Base-by-base conservation (phyloP, 1,140 invertebrate species). In the Diorhabda sublineata region DNA sequence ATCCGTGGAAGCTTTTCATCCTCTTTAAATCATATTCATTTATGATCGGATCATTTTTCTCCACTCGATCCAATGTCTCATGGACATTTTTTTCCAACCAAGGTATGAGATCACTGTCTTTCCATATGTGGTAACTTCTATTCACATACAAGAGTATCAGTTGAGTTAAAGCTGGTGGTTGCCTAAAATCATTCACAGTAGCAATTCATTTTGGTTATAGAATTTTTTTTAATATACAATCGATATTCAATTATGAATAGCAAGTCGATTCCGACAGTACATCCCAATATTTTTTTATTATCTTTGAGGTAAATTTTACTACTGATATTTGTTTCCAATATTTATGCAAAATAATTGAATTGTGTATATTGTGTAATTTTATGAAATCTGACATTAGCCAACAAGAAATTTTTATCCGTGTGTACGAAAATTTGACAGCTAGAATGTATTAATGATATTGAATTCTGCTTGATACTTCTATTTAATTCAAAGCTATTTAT, bases 11-110 rank as follows among this genome's bases (percentile, higher is more conserved):
- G 59, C 89, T 77, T 69, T 83, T 81, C 4, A 81, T 78, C 59
- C 91, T 81, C 79, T 90, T 90, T 56, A 81, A 78, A 76, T 85
- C 83, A 78, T 84, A 91, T 62, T 89, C 87, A 64, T 84, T 84
- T 0, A 89, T 81, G 11, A 86, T 76, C 75, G 92, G 88, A 75
- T 93, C 90, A 59, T 82, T 81, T 43, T 77, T 73, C 65, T 92
- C 87, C 7, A 93, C 86, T 67, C 86, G 81, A 73, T 88, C 82
- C 42, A 95, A 73, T 4, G 90, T 89, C 45, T 74, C 69, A 70
- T 89, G 84, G 0, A 90, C 90, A 80, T 91, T 91, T 44, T 81
- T 83, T 76, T 94, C 91, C 56, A 96, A 78, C 92, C 93, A 96
- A 2, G 84, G 81, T n/a, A 95, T 78, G 59, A 94, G 82, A 67